These are phyloP conservation scores for Drosophila paulistorum DNA, from an alignment of 1,140 invertebrate species.

Conservation along the genomic window DNA sequence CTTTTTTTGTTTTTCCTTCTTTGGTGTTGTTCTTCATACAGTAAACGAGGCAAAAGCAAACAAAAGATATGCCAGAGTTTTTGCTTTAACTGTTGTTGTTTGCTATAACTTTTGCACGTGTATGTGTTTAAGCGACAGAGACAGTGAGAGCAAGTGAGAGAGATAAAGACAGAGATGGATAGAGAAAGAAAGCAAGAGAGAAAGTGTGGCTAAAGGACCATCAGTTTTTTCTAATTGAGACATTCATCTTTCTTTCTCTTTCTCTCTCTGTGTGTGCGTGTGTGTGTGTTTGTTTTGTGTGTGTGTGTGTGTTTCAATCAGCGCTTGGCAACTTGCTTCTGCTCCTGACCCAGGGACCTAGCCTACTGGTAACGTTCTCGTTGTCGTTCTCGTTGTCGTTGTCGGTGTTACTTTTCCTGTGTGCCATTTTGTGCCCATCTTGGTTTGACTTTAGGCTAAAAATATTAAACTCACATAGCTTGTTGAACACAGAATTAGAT, in stretches of 20 bases:
- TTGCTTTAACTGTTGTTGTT: conserved; percentile 41
- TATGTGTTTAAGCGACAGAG: neutral
- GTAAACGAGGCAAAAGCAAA: conserved; percentile 77
- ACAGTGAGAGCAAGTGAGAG: neutral
- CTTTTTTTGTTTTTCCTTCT: conserved; percentile 22
- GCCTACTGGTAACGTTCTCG: conserved; percentile 10
- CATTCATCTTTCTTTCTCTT: conserved; percentile 44
- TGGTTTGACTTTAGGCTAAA: conserved; percentile 73
- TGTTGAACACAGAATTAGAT: conserved; percentile 50
- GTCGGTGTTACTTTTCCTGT: conserved; percentile 33
- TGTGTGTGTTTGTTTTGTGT: neutral
- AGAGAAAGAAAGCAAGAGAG: neutral
- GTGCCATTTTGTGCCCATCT: conserved; percentile 48
- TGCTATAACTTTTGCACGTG: conserved; percentile 15
- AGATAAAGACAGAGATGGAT: neutral
- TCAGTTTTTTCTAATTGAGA: conserved; percentile 75
- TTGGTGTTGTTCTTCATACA: conserved; percentile 50
- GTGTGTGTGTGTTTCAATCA: conserved; percentile 7
- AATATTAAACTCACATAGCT: conserved; percentile 72
- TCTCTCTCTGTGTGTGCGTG: conserved; percentile 51
- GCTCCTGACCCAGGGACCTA: neutral
- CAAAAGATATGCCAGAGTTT: conserved; percentile 61
- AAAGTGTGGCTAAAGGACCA: conserved; percentile 57
- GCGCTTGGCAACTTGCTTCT: conserved; percentile 16
- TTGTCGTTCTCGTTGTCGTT: neutral